Evolutionary conservation across 2,113 vertebrate species (phyloP).

Genomic region (Chauna torquata): DNA sequence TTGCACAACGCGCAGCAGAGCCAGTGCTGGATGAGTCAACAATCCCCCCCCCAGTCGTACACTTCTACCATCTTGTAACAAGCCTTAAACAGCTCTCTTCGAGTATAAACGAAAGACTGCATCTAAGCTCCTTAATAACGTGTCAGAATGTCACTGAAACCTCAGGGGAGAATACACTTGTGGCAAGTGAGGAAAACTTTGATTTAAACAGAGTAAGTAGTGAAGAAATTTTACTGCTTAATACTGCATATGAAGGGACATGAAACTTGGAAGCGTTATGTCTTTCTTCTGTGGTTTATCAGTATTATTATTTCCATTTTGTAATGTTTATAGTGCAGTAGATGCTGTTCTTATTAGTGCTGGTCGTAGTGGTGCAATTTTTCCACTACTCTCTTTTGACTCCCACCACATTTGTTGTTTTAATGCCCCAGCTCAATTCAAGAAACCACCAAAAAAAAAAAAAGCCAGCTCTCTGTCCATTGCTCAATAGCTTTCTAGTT

Average conservation of each 20-base stretch:
- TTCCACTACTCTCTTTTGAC: neutral
- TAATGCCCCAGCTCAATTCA: neutral
- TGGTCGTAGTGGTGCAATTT: neutral
- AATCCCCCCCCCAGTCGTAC: neutral
- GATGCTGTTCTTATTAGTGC: neutral
- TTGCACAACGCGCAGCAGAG: neutral
- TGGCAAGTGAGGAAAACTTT: neutral
- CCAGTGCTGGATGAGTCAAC: neutral
- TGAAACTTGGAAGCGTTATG: neutral
- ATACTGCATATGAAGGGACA: neutral
- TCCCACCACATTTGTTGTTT: neutral
- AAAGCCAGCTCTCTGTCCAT: neutral
- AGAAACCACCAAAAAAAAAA: neutral
- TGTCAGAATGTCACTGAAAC: conserved; percentile 1
- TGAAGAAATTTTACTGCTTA: neutral
- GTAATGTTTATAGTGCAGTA: neutral
- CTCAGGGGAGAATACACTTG: neutral
- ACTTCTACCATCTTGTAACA: neutral
- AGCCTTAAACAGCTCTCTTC: conserved; percentile 7
- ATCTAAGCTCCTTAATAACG: conserved; percentile 1
- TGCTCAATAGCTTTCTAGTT: neutral
- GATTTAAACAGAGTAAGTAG: neutral
- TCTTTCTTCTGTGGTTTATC: neutral
- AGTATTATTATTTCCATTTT: neutral
- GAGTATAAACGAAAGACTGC: conserved; percentile 22